These are phyloP conservation scores for Microctonus hyperodae DNA, from an alignment of 2,888 invertebrate genomes.

Conservation along the genomic window DNA sequence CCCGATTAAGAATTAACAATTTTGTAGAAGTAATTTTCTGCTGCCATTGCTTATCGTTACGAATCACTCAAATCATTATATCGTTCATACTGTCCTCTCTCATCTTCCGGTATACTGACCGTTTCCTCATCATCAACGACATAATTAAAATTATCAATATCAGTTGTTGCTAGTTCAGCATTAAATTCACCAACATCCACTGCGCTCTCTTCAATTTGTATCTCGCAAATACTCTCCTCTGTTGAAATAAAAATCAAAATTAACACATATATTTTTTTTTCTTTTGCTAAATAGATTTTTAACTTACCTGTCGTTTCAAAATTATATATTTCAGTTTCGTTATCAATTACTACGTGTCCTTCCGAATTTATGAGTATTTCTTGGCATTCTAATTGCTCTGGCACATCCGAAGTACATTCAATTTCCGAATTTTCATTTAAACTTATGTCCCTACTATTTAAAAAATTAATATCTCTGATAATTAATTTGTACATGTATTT, in stretches of 20 bases:
- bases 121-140: constrained; percentile 55
- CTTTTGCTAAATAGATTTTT: neutral
- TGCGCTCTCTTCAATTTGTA: constrained; percentile 50
- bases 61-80: constrained; percentile 45
- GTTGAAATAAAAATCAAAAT: neutral
- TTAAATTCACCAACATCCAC: constrained; percentile 69
- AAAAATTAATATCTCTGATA: neutral
- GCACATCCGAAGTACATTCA: constrained; percentile 29
- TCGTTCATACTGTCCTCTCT: constrained; percentile 39
- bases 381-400: constrained; percentile 31
- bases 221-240: constrained; percentile 43
- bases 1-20: constrained; percentile 31
- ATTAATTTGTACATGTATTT: neutral
- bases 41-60: constrained; percentile 38
- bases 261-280: neutral
- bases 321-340: constrained; percentile 46
- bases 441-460: neutral
- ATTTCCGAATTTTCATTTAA: neutral
- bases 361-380: constrained; percentile 40
- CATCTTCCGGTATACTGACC: constrained; percentile 24
- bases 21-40: neutral
- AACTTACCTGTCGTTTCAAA: constrained; percentile 42
- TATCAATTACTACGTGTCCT: constrained; percentile 43
- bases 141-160: constrained; percentile 67
- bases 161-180: constrained; percentile 66